Conservation (phyloP, 2,797 vertebrate genomes). For the Malurus splendens region DNA sequence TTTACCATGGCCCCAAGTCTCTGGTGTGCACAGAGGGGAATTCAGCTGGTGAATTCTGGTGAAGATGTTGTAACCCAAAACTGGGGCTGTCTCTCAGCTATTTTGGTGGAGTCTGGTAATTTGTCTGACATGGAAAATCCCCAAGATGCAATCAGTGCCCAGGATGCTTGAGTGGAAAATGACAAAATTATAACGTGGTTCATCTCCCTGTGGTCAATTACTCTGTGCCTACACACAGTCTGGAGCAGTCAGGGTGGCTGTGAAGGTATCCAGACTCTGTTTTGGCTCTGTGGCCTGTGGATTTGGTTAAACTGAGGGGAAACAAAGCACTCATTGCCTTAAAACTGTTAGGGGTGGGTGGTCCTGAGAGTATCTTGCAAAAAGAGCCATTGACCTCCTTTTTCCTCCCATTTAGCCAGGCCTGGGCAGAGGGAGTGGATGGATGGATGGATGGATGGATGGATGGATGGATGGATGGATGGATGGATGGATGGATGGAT, state of each 20-base stretch:
- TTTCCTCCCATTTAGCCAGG: neutral
- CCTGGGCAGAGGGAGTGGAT: neutral
- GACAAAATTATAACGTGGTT: neutral
- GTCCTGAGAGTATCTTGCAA: neutral
- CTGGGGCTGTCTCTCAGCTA: neutral
- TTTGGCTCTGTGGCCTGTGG: neutral
- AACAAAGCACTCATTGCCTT: neutral
- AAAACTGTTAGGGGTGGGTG: neutral
- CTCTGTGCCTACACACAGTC: neutral
- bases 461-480: neutral
- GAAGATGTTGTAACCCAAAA: neutral
- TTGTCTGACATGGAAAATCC: slow-evolving; percentile 20
- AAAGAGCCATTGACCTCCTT: rapidly evolving
- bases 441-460: rapidly evolving
- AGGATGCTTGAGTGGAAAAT: neutral
- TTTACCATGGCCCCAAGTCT: neutral
- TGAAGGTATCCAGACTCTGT: neutral
- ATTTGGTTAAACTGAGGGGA: neutral
- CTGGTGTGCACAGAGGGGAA: rapidly evolving
- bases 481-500: neutral
- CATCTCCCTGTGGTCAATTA: neutral
- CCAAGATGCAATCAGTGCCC: neutral
- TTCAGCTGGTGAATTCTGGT: neutral
- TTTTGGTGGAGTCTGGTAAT: neutral
- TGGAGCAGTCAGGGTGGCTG: rapidly evolving